Conservation (phyloP, 2,888 invertebrate genomes). For the Halocaridina rubra region DNA sequence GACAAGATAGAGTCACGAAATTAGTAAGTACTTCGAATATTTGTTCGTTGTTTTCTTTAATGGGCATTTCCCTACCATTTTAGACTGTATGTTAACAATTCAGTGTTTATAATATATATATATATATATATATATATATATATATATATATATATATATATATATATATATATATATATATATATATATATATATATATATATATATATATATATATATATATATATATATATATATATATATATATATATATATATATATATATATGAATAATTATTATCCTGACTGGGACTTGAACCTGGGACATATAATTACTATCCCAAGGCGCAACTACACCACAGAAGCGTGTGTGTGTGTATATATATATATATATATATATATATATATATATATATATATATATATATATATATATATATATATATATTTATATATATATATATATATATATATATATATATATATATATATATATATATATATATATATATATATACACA, state of each 20-base stretch:
- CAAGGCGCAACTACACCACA: too few relatives aligned
- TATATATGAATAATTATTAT: background rate
- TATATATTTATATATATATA: background rate
- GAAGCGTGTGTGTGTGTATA: background rate
- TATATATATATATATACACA: background rate
- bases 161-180: background rate
- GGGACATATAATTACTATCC: too few relatives aligned
- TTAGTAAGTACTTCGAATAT: too few relatives aligned
- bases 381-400: background rate
- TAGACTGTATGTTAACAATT: too few relatives aligned
- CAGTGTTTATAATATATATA: background rate
- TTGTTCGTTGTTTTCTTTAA: too few relatives aligned
- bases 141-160: background rate
- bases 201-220: background rate
- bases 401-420: background rate
- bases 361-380: background rate
- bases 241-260: background rate
- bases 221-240: background rate
- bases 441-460: background rate
- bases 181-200: background rate
- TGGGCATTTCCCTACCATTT: too few relatives aligned
- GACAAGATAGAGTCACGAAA: too few relatives aligned
- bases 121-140: background rate
- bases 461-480: background rate
- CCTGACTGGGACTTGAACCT: too few relatives aligned